Conservation (phyloP, 2,888 invertebrate species). For the Cerastis leucographa region DNA sequence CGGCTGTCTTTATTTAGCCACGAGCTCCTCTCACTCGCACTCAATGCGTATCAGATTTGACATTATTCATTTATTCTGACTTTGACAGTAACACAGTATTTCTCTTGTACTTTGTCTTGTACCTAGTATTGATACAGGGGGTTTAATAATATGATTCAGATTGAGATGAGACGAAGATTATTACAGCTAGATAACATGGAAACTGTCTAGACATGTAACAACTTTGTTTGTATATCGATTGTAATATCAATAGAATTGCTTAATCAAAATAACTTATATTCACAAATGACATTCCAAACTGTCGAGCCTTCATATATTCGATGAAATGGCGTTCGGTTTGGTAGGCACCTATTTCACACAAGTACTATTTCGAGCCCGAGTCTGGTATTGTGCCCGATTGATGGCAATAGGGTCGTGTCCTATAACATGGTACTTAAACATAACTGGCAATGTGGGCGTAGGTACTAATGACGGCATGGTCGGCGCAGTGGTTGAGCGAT, state of each 20-base stretch:
- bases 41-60: background rate
- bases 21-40: too few relatives aligned
- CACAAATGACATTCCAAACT: constrained; percentile 7
- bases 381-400: too few relatives aligned
- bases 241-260: constrained; percentile 24
- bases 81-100: constrained; percentile 15
- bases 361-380: background rate
- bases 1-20: too few relatives aligned
- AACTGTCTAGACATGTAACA: constrained; percentile 56
- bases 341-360: background rate
- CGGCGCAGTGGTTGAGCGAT: too few relatives aligned
- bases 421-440: background rate
- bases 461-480: too few relatives aligned
- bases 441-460: background rate
- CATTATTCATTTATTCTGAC: background rate
- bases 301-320: background rate
- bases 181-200: constrained; percentile 26
- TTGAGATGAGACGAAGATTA: constrained; percentile 21
- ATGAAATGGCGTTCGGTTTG: constrained; percentile 16
- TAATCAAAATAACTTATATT: constrained; percentile 20
- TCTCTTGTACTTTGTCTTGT: background rate
- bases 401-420: background rate
- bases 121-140: background rate
- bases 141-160: constrained; percentile 29
- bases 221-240: constrained; percentile 27